Percentiles rank a stretch among this genome's conserved stretches.
Evolutionary conservation across 2,113 vertebrate species (phyloP).

Genomic region (Colius striatus): DNA sequence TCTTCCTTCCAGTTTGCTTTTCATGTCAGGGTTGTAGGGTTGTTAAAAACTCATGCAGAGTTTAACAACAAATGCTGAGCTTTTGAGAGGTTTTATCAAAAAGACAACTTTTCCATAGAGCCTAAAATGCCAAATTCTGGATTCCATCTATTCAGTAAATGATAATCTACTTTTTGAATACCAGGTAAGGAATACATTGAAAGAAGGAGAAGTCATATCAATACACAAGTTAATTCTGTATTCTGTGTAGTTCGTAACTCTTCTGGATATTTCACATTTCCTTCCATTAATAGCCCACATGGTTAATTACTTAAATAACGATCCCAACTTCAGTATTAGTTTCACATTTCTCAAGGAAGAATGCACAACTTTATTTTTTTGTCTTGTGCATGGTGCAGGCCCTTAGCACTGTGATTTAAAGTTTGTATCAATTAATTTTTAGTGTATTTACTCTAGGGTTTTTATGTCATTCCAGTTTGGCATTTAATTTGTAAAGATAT

Average conservation of each 20-base stretch:
- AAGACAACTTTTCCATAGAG: neutral
- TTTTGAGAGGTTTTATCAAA: constrained; percentile 26
- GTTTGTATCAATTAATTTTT: neutral
- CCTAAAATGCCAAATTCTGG: neutral
- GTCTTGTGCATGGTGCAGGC: neutral
- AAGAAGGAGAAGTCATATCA: neutral
- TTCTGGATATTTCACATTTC: neutral
- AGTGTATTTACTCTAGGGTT: neutral
- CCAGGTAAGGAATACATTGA: neutral
- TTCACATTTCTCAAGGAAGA: neutral
- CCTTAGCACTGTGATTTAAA: neutral
- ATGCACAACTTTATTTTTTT: neutral
- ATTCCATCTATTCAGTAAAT: neutral
- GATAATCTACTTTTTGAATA: neutral
- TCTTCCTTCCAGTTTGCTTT: neutral
- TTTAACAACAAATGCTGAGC: neutral
- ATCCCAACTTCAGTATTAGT: neutral
- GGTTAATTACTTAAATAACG: neutral
- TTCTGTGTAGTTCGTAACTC: neutral
- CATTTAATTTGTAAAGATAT: neutral
- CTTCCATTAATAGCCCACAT: neutral
- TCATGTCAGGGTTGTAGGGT: neutral
- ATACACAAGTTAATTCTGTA: neutral
- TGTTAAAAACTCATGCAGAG: constrained; percentile 2
- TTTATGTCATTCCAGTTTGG: neutral